Base-by-base conservation (phyloP, 2,888 invertebrate genomes). In the Cataglyphis albicans region DNA sequence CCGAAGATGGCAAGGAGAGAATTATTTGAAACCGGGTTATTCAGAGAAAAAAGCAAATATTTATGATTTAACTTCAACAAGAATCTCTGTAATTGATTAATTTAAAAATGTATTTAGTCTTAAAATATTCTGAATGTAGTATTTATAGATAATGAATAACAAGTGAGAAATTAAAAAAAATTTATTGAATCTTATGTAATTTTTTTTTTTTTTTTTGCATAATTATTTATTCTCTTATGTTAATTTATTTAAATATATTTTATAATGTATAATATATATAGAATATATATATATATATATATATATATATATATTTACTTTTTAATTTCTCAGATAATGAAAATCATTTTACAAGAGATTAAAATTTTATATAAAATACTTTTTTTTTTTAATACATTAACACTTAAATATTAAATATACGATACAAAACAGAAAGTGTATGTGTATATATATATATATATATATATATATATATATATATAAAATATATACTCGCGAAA, bases 1-100 rank as follows among this genome's bases (percentile, higher is more conserved):
- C 25, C 25, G 44, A 21, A 44, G 3, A 78, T 57, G 61, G 57
- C 41, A 15, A 76, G 18, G 15, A 48, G 63, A 81, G 63, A 32
- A 44, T 70, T 48, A 59, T 5, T 7, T 32, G 35, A 44, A 55
- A 67, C 32, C 21, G 81, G 80, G 82, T 87, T 83, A 61, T 73
- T 61, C 44, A 73, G 29, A 75, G 84, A 84, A 87, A 89, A 89
- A 89, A 89, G 84, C 85, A 84, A 81, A 67, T 52, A 52, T 52
- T n/a, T 52, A 52, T 52, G 29, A 68, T 83, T 83, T 81, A 83
- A 65, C 74, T 74, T 81, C 78, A 76, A 61, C 59, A 25, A 65
- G 1, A 25, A 48, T 70, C 5, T 35, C 32, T 41, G 15, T 38
- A 41, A 29, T 55, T 15, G 52, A 70, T 59, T 70, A 44, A 68